Evolutionary conservation across 2,888 invertebrate species (phyloP).

Genomic region (Pherbina coryleti): DNA sequence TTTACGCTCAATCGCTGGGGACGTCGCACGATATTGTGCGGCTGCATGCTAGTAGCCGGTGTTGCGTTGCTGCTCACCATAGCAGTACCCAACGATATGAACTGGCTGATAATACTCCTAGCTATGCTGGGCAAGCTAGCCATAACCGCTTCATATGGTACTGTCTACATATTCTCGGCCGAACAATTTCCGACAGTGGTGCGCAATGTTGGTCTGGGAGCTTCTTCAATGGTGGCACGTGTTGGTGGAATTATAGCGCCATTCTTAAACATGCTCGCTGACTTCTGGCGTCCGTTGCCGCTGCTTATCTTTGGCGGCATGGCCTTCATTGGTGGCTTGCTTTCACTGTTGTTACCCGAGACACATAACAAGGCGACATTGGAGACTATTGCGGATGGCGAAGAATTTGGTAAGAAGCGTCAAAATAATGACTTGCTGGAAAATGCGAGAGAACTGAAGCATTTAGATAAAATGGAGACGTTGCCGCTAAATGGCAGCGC

Average conservation of each 20-base stretch:
- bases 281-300: conserved; percentile 76
- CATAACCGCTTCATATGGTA: conserved; percentile 81
- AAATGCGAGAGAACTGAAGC: conserved; percentile 50
- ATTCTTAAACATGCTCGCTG: conserved; percentile 79
- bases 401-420: conserved; percentile 73
- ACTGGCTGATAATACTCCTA: conserved; percentile 73
- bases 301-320: conserved; percentile 80
- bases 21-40: conserved; percentile 77
- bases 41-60: conserved; percentile 78
- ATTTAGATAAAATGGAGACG: conserved; percentile 47
- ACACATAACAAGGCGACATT: conserved; percentile 82
- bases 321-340: conserved; percentile 78
- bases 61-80: conserved; percentile 73
- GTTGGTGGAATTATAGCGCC: conserved; percentile 79
- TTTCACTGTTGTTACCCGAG: conserved; percentile 82
- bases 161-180: conserved; percentile 80
- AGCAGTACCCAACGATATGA: conserved; percentile 72
- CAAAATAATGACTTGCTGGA: conserved; percentile 51
- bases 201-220: conserved; percentile 88
- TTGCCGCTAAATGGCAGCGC: conserved; percentile 52
- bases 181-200: conserved; percentile 84
- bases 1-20: conserved; percentile 80
- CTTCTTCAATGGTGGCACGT: conserved; percentile 88
- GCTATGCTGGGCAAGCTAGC: conserved; percentile 81
- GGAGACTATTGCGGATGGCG: conserved; percentile 86